Conservation (phyloP, 2,888 invertebrate species). For the Drosophila acutilabella region DNA sequence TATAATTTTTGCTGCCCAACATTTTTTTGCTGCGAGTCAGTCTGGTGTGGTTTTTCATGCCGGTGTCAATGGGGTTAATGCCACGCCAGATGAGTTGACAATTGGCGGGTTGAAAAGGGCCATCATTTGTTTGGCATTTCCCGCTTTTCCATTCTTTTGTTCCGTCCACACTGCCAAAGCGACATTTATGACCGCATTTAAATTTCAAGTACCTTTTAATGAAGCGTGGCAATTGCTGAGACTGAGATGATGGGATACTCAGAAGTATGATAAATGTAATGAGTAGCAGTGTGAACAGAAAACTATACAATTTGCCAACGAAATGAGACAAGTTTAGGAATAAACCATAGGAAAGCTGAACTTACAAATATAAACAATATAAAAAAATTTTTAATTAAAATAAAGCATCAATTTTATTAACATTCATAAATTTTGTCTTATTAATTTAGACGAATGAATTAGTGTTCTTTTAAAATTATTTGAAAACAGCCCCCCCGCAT, state of each 20-base stretch:
- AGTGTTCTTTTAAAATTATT: too few relatives aligned
- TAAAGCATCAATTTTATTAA: too few relatives aligned
- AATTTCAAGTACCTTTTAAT: conserved; percentile 68
- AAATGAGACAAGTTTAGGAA: too few relatives aligned
- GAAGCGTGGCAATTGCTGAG: conserved; percentile 25
- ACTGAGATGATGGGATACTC: not conserved
- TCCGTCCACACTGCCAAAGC: conserved; percentile 10
- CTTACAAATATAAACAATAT: too few relatives aligned
- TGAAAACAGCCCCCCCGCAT: too few relatives aligned
- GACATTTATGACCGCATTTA: conserved; percentile 64
- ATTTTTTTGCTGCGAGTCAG: conserved; percentile 53
- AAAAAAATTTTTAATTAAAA: too few relatives aligned
- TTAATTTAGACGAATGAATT: too few relatives aligned
- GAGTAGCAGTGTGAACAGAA: not conserved
- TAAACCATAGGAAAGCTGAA: too few relatives aligned
- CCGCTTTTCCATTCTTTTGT: conserved; percentile 36
- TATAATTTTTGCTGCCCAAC: conserved; percentile 72
- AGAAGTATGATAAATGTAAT: not conserved
- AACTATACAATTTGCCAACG: too few relatives aligned
- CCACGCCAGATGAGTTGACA: conserved; percentile 68
- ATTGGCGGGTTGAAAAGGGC: conserved; percentile 63
- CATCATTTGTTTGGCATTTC: conserved; percentile 67
- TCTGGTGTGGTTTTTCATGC: conserved; percentile 36
- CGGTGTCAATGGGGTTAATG: conserved; percentile 66
- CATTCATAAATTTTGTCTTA: too few relatives aligned